These are phyloP conservation scores for Phoeniculus purpureus DNA, from an alignment of 2,797 vertebrate genomes.

Conservation along the genomic window DNA sequence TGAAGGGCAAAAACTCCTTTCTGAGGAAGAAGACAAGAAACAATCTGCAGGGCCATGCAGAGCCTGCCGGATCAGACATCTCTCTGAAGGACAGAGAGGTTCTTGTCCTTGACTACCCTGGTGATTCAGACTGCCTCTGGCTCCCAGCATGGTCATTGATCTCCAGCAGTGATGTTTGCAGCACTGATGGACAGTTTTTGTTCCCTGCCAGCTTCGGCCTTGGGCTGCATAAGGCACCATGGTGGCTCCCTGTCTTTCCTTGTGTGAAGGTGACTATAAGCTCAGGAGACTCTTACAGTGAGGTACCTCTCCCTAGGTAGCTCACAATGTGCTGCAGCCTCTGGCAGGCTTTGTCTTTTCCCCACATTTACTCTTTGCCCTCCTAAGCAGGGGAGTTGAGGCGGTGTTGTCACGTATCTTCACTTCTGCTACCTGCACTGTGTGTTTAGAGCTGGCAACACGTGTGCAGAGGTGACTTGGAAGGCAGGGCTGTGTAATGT, in stretches of 20 bases:
- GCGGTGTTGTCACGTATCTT: neutral
- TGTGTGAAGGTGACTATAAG: neutral
- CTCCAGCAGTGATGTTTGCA: neutral
- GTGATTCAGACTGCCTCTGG: neutral
- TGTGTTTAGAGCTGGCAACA: neutral
- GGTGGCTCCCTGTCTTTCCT: neutral
- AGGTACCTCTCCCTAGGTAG: neutral
- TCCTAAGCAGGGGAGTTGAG: neutral
- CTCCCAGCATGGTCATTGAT: neutral
- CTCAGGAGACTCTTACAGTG: neutral
- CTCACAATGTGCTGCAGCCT: neutral
- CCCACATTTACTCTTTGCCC: neutral
- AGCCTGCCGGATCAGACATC: neutral
- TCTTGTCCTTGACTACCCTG: neutral
- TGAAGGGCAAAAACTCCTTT: neutral
- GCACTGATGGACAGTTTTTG: neutral
- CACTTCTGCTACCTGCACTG: neutral
- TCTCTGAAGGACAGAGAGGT: neutral
- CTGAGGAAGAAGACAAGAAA: neutral
- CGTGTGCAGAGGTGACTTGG: neutral
- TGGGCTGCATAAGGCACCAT: neutral
- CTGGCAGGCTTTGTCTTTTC: neutral
- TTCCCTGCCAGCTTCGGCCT: neutral
- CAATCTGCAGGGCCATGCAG: neutral
- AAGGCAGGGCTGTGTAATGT: neutral